Conservation (phyloP, 2,113 vertebrate species). For the Orcinus orca region DNA sequence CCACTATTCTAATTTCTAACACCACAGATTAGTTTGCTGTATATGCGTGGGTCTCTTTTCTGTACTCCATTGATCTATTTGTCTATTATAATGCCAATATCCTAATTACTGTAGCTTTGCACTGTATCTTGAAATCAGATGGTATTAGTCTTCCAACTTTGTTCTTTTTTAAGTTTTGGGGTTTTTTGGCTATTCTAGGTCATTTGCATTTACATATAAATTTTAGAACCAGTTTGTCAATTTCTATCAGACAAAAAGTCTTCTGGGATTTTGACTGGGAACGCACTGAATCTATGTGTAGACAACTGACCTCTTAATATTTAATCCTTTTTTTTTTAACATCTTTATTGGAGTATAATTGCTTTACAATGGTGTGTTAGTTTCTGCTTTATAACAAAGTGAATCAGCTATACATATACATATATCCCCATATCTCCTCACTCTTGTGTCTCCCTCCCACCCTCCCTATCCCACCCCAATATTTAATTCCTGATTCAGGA, state of each 20-base stretch:
- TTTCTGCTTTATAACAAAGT: too few species aligned
- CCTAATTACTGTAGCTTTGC: neutral
- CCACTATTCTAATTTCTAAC: neutral
- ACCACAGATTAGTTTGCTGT: neutral
- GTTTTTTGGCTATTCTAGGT: neutral
- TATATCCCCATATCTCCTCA: too few species aligned
- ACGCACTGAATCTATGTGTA: neutral
- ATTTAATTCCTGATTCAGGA: neutral
- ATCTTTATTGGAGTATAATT: too few species aligned
- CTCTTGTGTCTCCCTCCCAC: too few species aligned
- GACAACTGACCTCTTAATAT: neutral
- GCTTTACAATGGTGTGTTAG: too few species aligned
- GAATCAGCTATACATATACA: too few species aligned
- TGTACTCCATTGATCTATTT: neutral
- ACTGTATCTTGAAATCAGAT: neutral
- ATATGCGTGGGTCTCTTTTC: neutral
- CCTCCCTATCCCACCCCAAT: too few species aligned
- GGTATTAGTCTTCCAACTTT: neutral
- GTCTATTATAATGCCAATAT: neutral
- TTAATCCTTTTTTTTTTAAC: too few species aligned
- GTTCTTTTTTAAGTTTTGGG: neutral
- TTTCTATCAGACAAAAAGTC: neutral
- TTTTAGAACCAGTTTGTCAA: conserved; percentile 1
- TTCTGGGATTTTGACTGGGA: neutral
- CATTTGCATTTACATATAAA: neutral